phyloP scores from a whole-genome alignment of 2,797 vertebrate species.

The Parambassis ranga region DNA sequence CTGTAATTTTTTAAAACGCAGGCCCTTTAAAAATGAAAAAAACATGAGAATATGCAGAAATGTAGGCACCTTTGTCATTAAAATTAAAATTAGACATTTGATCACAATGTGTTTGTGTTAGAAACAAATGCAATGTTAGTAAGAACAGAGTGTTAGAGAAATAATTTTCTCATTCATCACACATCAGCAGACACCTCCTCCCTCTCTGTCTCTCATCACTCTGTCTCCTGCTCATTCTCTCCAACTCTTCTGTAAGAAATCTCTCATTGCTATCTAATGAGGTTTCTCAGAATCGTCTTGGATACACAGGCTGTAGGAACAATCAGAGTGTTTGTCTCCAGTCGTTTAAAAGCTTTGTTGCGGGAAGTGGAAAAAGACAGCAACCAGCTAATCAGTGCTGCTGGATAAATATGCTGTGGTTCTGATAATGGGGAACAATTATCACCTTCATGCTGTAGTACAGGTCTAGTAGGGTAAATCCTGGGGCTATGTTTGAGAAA shows the following conservation, averaged over 20 bases:
- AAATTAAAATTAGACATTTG: too few species aligned
- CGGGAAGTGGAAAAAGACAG: constrained; percentile 6
- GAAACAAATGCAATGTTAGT: background rate
- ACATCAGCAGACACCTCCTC: background rate
- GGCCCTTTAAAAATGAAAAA: too few species aligned
- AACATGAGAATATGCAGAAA: background rate
- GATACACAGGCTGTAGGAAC: constrained; percentile 5
- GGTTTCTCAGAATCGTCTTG: constrained; percentile 35
- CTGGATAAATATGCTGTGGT: constrained; percentile 13
- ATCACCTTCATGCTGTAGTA: background rate
- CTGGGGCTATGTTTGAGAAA: background rate
- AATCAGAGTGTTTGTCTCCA: constrained; percentile 41
- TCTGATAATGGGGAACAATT: background rate
- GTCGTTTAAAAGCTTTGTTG: constrained; percentile 30
- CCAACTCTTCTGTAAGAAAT: constrained; percentile 27
- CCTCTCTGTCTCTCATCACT: background rate
- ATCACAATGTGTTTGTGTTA: background rate
- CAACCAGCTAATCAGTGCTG: constrained; percentile 3
- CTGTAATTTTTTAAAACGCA: too few species aligned
- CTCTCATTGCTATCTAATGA: constrained; percentile 51
- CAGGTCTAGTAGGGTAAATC: background rate
- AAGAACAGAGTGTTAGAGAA: too few species aligned
- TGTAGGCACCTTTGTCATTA: background rate
- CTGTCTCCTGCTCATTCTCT: constrained; percentile 13
- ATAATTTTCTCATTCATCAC: background rate